Evolutionary conservation across 1,140 invertebrate species (phyloP).

Genomic region (Drosophila takahashii): DNA sequence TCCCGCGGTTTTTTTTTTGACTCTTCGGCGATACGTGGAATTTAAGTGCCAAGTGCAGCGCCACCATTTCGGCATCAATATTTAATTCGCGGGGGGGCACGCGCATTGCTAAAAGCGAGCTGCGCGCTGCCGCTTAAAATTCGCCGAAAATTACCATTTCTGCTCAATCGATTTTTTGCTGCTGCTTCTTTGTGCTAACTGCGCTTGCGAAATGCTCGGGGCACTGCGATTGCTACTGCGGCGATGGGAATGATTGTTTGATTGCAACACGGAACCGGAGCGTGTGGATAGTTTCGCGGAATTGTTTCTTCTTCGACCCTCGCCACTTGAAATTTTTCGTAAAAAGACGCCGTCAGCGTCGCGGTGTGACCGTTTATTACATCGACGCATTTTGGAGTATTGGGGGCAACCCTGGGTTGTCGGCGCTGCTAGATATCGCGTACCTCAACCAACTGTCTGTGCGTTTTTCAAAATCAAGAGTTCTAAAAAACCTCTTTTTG

Average conservation of each 20-base stretch:
- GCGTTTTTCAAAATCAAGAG: too few species aligned
- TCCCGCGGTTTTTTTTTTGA: slow-evolving; percentile 22
- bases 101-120: slow-evolving; percentile 59
- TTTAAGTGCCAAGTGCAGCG: neutral
- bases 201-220: slow-evolving; percentile 50
- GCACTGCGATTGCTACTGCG: slow-evolving; percentile 44
- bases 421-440: too few species aligned
- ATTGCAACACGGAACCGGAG: slow-evolving; percentile 41
- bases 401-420: too few species aligned
- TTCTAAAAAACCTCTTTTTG: too few species aligned
- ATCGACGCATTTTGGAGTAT: too few species aligned
- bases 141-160: slow-evolving; percentile 69
- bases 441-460: too few species aligned
- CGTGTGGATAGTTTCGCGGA: slow-evolving; percentile 2
- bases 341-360: slow-evolving; percentile 57
- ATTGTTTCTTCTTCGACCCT: slow-evolving; percentile 15
- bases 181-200: slow-evolving; percentile 28
- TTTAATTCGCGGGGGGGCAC: slow-evolving; percentile 57
- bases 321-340: slow-evolving; percentile 53
- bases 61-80: slow-evolving; percentile 37
- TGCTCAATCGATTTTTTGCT: slow-evolving; percentile 72
- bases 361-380: neutral
- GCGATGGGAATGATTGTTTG: slow-evolving; percentile 69
- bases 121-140: slow-evolving; percentile 50
- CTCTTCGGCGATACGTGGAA: slow-evolving; percentile 29